These are phyloP conservation scores for Homarus gammarus DNA, from an alignment of 2,888 invertebrate species.

Conservation along the genomic window DNA sequence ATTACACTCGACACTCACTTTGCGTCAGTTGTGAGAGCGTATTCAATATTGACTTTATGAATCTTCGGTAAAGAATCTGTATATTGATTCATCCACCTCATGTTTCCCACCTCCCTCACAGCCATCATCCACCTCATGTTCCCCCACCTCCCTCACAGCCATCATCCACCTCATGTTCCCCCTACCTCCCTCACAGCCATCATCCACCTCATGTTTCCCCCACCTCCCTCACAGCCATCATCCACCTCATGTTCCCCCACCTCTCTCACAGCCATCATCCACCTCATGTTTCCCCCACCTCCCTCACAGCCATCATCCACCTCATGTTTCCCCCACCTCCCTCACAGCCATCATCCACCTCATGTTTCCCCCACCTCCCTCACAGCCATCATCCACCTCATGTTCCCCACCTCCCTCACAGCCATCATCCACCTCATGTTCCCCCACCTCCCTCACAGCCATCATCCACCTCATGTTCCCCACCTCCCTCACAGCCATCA, in stretches of 20 bases:
- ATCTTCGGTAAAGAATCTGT: too few relatives aligned
- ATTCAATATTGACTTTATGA: too few relatives aligned
- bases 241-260: neutral
- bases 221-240: too few relatives aligned
- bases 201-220: neutral
- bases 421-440: neutral
- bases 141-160: neutral
- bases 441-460: neutral
- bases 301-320: neutral
- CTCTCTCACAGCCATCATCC: conserved; percentile 2
- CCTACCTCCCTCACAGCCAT: neutral
- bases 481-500: neutral
- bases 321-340: neutral
- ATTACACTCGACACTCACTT: too few relatives aligned
- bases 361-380: neutral
- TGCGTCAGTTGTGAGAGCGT: too few relatives aligned
- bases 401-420: neutral
- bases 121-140: too few relatives aligned
- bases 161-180: neutral
- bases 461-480: neutral
- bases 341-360: neutral
- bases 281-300: neutral
- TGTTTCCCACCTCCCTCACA: too few relatives aligned
- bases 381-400: neutral
- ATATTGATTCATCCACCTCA: too few relatives aligned